Percentiles rank a stretch among this genome's conserved stretches.
Conservation (phyloP, 2,113 vertebrate genomes). For the Pardalotus punctatus region DNA sequence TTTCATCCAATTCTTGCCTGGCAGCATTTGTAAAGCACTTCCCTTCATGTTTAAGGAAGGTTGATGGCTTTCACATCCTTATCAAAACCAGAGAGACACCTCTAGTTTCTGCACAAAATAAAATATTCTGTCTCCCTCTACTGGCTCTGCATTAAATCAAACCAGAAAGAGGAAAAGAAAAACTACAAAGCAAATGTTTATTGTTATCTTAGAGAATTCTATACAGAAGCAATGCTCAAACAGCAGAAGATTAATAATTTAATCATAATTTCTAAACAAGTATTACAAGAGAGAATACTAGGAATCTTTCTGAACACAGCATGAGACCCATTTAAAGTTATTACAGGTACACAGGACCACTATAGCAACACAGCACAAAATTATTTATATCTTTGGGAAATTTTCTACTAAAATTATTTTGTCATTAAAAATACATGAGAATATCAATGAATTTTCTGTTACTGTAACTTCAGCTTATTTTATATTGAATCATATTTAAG, state of each 20-base stretch:
- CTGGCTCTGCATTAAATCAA: not conserved
- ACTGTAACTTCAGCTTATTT: not conserved
- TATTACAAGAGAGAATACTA: not conserved
- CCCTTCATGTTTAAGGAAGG: not conserved
- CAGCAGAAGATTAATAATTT: not conserved
- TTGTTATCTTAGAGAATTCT: not conserved
- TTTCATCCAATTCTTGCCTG: not conserved
- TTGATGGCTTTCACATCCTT: not conserved
- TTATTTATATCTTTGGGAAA: not conserved
- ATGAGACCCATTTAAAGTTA: not conserved
- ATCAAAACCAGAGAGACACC: not conserved
- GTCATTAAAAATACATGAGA: not conserved
- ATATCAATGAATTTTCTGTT: not conserved
- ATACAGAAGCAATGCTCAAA: not conserved
- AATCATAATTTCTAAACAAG: not conserved
- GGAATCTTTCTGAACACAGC: not conserved
- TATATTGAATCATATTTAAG: not conserved
- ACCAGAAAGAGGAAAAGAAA: not conserved
- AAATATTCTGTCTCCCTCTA: constrained; percentile 48
- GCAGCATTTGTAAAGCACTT: not conserved
- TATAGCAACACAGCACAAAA: not conserved
- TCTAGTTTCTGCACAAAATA: not conserved
- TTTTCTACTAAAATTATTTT: not conserved
- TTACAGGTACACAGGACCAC: not conserved
- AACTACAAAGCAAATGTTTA: not conserved